Evolutionary conservation across 2,888 invertebrate genomes (phyloP), one percentile per base, ranked within the genome.

Genomic region (Polyommatus iphigenia): DNA sequence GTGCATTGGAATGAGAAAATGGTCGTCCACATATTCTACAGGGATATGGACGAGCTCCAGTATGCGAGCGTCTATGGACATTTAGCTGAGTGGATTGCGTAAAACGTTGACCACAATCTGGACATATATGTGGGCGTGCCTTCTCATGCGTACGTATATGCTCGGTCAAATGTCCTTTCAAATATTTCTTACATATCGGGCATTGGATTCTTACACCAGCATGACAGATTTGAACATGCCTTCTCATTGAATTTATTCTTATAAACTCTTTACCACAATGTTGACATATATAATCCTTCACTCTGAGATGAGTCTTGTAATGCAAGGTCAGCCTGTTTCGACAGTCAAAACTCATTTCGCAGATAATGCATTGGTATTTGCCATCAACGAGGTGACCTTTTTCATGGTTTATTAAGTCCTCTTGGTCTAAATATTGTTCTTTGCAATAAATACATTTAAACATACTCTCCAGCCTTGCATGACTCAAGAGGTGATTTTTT

Each of bases 71-170:
- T 85, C 96, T 96, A 83, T 98, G 98, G 0, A 98, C 98, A 15
- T 96, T 97, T 81, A 97, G 89, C 86, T 98, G 98, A 0, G 97
- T 97, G 80, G 97, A 96, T 86, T 98, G 98, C 0, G 97, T 97
- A 84, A 98, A 98, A 50, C 96, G 91, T 76, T 97, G 96, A 2
- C 97, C 96, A 86, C 98, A 98, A 7, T 96, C 96, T 0, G 96
- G 95, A 83, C 98, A 98, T 50, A 96, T 95, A 86, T 97, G 97
- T 0, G 97, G 97, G 80, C 97, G 96, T 79, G 96, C 95, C 71
- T 96, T 96, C 57, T 95, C 95, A 89, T 98, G 98, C 0, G 96
- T 96, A 67, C 97, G 95, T 96, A 98, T 96, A 86, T 98, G 98
- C 84, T 97, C 97, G 24, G 97, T 95, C 81, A 98, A 91, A 86